phyloP scores from a whole-genome alignment of 2,113 vertebrate genomes.

The Colossoma macropomum region DNA sequence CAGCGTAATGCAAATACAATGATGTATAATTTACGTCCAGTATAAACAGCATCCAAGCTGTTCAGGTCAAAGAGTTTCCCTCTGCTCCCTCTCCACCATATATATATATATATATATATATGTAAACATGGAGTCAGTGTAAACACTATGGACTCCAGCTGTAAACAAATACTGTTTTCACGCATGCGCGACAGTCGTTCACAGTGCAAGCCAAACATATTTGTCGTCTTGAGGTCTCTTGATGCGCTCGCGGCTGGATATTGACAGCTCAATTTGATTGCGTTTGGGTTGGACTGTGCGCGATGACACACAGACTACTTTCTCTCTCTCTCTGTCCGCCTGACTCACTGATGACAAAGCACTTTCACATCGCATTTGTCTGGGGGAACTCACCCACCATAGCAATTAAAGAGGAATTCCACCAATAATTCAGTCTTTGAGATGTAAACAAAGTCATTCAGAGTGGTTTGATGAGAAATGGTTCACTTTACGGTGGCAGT shows the following conservation, averaged over 20 bases:
- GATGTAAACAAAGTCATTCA: too few species aligned
- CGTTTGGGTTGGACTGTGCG: neutral
- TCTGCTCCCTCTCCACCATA: neutral
- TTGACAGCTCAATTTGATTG: constrained; percentile 36
- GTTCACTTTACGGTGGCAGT: too few species aligned
- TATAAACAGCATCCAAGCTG: constrained; percentile 13
- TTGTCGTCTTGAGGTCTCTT: constrained; percentile 7
- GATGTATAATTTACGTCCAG: constrained; percentile 49
- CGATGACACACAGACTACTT: neutral
- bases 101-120: constrained; percentile 5
- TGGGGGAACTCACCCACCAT: neutral
- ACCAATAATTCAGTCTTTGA: too few species aligned
- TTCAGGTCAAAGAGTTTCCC: constrained; percentile 12
- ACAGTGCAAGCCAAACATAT: neutral
- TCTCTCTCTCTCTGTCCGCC: neutral
- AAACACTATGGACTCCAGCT: constrained; percentile 39
- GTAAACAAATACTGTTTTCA: constrained; percentile 31
- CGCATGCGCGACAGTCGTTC: neutral
- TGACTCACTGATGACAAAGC: constrained; percentile 16
- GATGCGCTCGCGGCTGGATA: constrained; percentile 7
- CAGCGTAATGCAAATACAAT: constrained; percentile 38
- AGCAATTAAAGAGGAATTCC: neutral
- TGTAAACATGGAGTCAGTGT: neutral
- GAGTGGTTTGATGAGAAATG: too few species aligned
- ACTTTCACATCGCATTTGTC: neutral